Conservation (phyloP, 2,113 vertebrate genomes). For the Thunnus thynnus region DNA sequence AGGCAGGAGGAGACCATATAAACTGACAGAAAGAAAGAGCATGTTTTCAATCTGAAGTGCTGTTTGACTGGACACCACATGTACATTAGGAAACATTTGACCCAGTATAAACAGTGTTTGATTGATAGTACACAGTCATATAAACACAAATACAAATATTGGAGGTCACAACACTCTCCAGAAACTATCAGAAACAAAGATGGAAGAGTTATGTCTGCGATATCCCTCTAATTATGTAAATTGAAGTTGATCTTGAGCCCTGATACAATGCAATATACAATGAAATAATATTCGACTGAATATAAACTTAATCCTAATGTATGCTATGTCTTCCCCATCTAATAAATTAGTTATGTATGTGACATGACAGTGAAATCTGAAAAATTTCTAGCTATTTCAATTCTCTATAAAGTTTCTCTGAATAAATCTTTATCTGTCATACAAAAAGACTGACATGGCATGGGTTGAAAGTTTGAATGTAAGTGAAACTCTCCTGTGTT, state of each 20-base stretch:
- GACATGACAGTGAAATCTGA: neutral
- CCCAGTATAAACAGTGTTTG: conserved; percentile 38
- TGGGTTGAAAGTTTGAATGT: conserved; percentile 34
- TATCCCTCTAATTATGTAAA: conserved; percentile 19
- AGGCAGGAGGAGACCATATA: neutral
- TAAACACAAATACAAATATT: conserved; percentile 30
- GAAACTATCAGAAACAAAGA: conserved; percentile 27
- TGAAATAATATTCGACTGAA: neutral
- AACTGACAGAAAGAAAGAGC: neutral
- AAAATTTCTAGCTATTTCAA: neutral
- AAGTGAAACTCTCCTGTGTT: conserved; percentile 26
- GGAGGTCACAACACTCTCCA: conserved; percentile 33
- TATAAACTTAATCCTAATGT: neutral
- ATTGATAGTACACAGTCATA: conserved; percentile 45
- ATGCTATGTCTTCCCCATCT: neutral
- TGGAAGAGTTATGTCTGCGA: conserved; percentile 32
- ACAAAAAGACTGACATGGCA: conserved; percentile 14
- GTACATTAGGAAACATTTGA: conserved; percentile 23
- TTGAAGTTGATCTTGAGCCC: conserved; percentile 16
- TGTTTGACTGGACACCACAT: conserved; percentile 20
- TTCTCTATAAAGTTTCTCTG: neutral
- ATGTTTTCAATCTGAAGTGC: neutral
- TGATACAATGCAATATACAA: neutral
- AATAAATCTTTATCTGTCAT: conserved; percentile 8
- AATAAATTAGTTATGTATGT: neutral